Conservation (phyloP, 1,140 invertebrate species). For the Coelopa frigida region DNA sequence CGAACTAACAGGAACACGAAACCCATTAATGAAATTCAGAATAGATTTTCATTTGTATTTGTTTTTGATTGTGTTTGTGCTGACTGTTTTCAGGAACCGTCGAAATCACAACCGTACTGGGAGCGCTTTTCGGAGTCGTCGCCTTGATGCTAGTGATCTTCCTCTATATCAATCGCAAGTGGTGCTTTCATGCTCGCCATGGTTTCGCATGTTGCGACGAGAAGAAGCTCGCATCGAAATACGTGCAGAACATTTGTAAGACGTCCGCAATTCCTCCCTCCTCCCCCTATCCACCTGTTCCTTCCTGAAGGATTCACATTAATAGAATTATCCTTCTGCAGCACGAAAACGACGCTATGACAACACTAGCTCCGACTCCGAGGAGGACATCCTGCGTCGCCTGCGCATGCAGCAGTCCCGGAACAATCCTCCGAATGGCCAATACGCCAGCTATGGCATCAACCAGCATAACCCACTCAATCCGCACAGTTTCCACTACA, state of each 20-base stretch:
- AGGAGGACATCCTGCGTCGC: constrained; percentile 64
- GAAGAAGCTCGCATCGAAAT: constrained; percentile 46
- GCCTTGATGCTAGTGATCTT: constrained; percentile 69
- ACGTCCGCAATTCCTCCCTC: no score
- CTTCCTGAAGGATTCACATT: not conserved
- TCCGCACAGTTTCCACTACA: constrained; percentile 30
- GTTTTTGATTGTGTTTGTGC: not conserved
- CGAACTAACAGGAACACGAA: constrained; percentile 1
- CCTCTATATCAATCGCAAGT: constrained; percentile 71
- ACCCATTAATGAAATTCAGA: constrained; percentile 1
- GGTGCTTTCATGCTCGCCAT: constrained; percentile 61
- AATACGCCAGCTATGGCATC: constrained; percentile 33
- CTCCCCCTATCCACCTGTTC: no score
- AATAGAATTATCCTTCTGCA: constrained; percentile 12
- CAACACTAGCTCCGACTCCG: constrained; percentile 66
- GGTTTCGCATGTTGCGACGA: constrained; percentile 55
- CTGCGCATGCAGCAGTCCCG: constrained; percentile 47
- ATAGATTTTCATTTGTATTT: constrained; percentile 4
- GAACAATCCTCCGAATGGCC: constrained; percentile 21
- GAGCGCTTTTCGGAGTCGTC: constrained; percentile 66
- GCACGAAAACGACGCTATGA: constrained; percentile 41
- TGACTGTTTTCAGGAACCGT: constrained; percentile 55
- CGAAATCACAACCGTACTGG: constrained; percentile 72
- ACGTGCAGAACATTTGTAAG: constrained; percentile 47
- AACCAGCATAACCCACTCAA: constrained; percentile 30